Percentiles rank a stretch among this genome's conserved stretches.
Conservation (phyloP, 2,113 vertebrate genomes). For the Corythornis madagascariensis region DNA sequence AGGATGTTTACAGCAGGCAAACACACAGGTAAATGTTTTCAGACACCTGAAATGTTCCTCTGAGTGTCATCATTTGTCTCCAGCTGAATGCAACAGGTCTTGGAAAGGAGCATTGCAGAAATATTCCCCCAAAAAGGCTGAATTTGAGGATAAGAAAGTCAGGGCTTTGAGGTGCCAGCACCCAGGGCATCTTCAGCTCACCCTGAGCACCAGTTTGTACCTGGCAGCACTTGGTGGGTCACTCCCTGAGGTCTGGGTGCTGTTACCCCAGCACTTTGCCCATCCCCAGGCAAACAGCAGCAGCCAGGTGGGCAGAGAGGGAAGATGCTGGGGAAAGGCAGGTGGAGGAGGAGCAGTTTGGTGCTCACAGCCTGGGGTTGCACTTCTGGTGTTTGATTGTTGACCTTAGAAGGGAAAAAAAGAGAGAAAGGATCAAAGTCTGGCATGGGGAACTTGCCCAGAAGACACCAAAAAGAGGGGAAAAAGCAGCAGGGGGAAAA, state of each 20-base stretch:
- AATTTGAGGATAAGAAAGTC: not conserved
- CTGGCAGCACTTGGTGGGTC: not conserved
- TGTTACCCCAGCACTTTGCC: not conserved
- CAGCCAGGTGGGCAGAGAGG: not conserved
- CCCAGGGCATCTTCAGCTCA: not conserved
- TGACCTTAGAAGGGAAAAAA: not conserved
- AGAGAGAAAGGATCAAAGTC: not conserved
- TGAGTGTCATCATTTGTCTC: not conserved
- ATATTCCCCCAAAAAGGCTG: not conserved
- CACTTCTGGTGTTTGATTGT: not conserved
- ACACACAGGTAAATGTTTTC: not conserved
- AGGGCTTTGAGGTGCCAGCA: not conserved
- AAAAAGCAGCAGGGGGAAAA: not conserved
- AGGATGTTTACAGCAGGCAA: not conserved
- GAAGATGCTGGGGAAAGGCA: not conserved
- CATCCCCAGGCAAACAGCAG: not conserved
- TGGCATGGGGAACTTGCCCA: too few relatives aligned
- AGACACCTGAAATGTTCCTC: too few relatives aligned
- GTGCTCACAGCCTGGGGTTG: not conserved
- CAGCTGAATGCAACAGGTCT: not conserved
- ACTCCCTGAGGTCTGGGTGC: not conserved
- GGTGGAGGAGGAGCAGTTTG: not conserved
- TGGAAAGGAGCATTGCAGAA: not conserved
- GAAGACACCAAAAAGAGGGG: accelerated
- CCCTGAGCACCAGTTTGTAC: not conserved